Percentiles rank a stretch among this genome's conserved stretches.
Conservation (phyloP, 2,113 vertebrate genomes). For the Dromaius novaehollandiae region DNA sequence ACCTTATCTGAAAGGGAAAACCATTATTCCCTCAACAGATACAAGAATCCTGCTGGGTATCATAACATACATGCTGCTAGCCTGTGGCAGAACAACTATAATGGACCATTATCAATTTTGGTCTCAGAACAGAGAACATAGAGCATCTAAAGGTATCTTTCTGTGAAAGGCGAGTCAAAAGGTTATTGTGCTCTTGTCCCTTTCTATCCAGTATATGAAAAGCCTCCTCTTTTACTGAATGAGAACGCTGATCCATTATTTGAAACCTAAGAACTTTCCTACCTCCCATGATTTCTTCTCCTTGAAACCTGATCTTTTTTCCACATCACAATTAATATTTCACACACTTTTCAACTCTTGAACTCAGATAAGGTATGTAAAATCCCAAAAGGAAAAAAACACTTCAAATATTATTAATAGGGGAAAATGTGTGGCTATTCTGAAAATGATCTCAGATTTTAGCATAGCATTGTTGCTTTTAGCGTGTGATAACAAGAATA, state of each 20-base stretch:
- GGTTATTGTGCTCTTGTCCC: not conserved
- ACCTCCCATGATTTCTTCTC: not conserved
- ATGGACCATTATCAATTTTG: not conserved
- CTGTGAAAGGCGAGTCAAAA: not conserved
- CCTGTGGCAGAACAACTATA: not conserved
- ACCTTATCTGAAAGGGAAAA: not conserved
- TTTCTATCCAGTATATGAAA: not conserved
- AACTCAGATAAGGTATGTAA: not conserved
- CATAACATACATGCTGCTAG: not conserved
- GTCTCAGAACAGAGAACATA: not conserved
- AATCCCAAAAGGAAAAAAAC: not conserved
- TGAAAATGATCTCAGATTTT: not conserved
- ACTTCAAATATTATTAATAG: not conserved
- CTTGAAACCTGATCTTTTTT: not conserved
- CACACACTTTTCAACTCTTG: not conserved
- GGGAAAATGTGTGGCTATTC: not conserved
- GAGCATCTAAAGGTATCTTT: not conserved
- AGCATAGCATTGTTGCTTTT: not conserved
- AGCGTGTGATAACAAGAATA: not conserved
- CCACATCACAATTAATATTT: not conserved
- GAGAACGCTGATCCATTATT: not conserved
- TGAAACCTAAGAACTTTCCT: not conserved
- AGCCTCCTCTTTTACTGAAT: not conserved
- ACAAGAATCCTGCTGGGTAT: not conserved
- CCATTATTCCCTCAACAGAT: not conserved